Conservation (phyloP, 1,140 invertebrate genomes). For the Drosophila simulans region DNA sequence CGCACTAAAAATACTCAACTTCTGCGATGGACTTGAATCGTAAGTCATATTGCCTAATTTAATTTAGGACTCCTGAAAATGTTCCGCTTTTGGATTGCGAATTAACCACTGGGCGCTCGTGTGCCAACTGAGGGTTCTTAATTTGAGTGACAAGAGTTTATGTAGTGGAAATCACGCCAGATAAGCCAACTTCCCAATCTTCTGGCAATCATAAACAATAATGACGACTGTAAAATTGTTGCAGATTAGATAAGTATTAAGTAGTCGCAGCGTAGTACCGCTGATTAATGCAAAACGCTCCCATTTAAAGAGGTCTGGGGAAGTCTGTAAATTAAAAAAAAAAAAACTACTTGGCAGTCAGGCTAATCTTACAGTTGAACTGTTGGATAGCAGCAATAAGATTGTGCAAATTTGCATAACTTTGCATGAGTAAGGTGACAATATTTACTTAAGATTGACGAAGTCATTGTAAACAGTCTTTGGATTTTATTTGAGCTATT, state of each 20-base stretch:
- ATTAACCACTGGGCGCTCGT: constrained; percentile 15
- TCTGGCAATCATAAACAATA: constrained; percentile 11
- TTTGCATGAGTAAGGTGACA: constrained; percentile 6
- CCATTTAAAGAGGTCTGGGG: constrained; percentile 1
- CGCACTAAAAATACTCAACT: constrained; percentile 57
- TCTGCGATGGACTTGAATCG: constrained; percentile 18
- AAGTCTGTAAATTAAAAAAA: constrained; percentile 2
- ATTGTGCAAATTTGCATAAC: constrained; percentile 9
- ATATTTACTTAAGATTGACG: constrained; percentile 5
- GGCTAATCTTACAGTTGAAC: constrained; percentile 11
- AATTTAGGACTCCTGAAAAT: background rate
- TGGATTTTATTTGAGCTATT: background rate
- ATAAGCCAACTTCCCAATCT: constrained; percentile 32
- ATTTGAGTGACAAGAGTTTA: constrained; percentile 24
- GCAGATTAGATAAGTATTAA: constrained; percentile 38
- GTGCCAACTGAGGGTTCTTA: constrained; percentile 51
- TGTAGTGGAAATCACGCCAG: constrained; percentile 63
- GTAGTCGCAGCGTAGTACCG: constrained; percentile 5
- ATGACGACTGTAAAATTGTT: constrained; percentile 45
- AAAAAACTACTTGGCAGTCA: background rate
- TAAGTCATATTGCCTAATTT: constrained; percentile 47
- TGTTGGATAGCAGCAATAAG: background rate
- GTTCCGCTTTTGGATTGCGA: constrained; percentile 9
- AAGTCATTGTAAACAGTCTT: constrained; percentile 16
- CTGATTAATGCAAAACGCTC: constrained; percentile 24